phyloP scores from a whole-genome alignment of 2,113 vertebrate species.

The Ibidorhyncha struthersii region DNA sequence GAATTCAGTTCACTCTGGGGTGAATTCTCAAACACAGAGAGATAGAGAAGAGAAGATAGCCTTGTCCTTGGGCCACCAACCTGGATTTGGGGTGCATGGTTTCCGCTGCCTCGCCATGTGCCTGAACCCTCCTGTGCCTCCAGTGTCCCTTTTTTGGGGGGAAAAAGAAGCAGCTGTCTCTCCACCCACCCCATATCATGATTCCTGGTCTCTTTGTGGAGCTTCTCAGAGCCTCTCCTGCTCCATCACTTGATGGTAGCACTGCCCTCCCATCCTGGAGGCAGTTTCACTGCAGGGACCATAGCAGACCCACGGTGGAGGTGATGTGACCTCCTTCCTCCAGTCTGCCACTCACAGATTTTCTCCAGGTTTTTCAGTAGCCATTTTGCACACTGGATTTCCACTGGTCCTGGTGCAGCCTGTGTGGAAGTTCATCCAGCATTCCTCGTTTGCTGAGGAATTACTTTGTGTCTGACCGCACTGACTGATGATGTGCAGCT shows the following conservation, averaged over 20 bases:
- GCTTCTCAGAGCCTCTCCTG: neutral
- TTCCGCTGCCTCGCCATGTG: neutral
- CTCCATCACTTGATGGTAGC: neutral
- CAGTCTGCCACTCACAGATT: neutral
- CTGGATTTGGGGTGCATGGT: accelerated
- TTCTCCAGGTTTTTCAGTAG: neutral
- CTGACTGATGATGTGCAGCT: accelerated
- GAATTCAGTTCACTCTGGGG: neutral
- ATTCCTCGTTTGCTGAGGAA: neutral
- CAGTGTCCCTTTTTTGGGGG: neutral
- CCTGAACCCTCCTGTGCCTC: neutral
- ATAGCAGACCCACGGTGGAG: accelerated
- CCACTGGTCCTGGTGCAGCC: neutral
- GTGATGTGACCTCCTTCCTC: neutral
- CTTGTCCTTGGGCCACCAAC: neutral
- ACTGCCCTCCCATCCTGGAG: neutral
- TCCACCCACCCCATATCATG: accelerated
- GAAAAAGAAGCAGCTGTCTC: neutral
- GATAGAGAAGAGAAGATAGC: neutral
- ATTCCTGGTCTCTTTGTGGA: neutral
- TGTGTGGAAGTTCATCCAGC: accelerated
- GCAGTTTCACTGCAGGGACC: neutral
- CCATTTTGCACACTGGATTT: accelerated
- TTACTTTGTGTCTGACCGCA: neutral
- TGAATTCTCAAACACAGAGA: neutral